Base-by-base conservation (phyloP, 2,888 invertebrate species). In the Zonitis immaculata region DNA sequence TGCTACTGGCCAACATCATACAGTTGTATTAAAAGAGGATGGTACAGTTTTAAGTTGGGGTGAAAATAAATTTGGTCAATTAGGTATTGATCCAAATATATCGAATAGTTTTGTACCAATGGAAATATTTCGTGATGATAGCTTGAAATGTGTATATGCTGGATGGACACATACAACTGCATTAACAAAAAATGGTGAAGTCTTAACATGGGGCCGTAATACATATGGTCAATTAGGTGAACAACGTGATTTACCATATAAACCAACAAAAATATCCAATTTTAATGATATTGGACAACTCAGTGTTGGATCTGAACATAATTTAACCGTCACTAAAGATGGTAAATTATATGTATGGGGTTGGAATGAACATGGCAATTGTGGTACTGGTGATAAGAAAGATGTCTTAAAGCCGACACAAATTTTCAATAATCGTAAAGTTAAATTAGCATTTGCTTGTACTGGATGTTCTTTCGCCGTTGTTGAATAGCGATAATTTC, bases 311-410 rank as follows among this genome's bases (percentile, higher is more conserved):
- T 89, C 91, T 0, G 91, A 92, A 66, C 92, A 92, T 68, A 88
- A 86, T 42, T 71, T 92, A 59, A 85, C 87, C 56, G 74, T 89
- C 58, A 80, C 82, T 63, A 81, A 78, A 56, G 81, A 83, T 52
- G 85, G 85, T 27, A 78, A 80, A 45, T 71, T 91, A 6, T 85
- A 83, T 68, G 82, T 87, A 16, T 93, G 92, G 91, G 92, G 92
- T 1, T 93, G 92, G 92, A 92, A 93, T 75, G 92, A 93, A 68
- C 92, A 92, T 76, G 89, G 88, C 32, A 91, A 88, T 71, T 91
- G 91, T 66, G 92, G 91, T 49, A 85, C 83, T 61, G 83, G 83
- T 49, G 73, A 74, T 56, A 75, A 72, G 25, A 69, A 73, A 47
- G 75, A 82, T 64, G 73, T 80, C 30, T 61, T 71, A 44, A 63